These are phyloP conservation scores for Andrena fulva DNA, from an alignment of 2,888 invertebrate genomes.

Conservation along the genomic window DNA sequence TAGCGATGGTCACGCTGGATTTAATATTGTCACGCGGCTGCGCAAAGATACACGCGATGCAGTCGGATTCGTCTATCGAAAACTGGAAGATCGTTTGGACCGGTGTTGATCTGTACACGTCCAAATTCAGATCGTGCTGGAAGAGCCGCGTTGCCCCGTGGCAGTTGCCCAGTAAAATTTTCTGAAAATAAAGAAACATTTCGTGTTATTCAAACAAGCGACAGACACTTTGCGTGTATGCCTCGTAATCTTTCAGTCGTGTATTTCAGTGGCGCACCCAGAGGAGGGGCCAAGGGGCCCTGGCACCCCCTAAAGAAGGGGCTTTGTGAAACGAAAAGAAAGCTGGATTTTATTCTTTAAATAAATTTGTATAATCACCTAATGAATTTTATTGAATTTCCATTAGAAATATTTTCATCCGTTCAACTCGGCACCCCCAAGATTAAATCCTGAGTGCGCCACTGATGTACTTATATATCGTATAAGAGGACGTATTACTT, in stretches of 20 bases:
- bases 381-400: no score
- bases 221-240: neutral
- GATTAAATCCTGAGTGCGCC: no score
- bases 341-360: no score
- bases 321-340: no score
- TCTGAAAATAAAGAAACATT: conserved; percentile 23
- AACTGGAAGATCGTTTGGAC: conserved; percentile 78
- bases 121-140: conserved; percentile 72
- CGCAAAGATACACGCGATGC: conserved; percentile 84
- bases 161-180: conserved; percentile 65
- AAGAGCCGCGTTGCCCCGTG: conserved; percentile 64
- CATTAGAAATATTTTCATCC: no score
- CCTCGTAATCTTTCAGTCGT: neutral
- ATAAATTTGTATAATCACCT: no score
- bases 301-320: no score
- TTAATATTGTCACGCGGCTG: conserved; percentile 80
- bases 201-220: neutral
- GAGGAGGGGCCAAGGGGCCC: no score
- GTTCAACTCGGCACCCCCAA: no score
- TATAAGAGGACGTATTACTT: no score
- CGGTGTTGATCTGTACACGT: conserved; percentile 59
- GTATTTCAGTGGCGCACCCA: no score
- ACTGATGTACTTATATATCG: no score
- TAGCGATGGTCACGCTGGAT: rapidly evolving
- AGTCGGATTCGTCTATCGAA: conserved; percentile 82